phyloP scores from a whole-genome alignment of 2,113 vertebrate species.

The Mus spicilegus region DNA sequence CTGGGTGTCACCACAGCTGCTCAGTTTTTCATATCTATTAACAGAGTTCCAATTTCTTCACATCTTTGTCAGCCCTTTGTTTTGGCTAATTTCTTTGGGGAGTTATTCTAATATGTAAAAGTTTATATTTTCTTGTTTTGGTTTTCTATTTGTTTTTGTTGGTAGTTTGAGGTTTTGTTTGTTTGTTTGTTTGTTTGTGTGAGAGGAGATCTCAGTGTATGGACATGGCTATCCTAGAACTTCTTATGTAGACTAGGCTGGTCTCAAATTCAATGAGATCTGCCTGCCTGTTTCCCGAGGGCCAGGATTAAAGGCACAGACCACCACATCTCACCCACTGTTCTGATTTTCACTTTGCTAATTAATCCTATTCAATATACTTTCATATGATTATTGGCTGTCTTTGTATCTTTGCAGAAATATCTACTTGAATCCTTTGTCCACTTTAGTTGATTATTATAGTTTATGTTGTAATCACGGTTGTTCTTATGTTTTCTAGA shows the following conservation, averaged over 20 bases:
- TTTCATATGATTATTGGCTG: background rate
- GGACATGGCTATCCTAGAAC: background rate
- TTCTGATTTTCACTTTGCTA: background rate
- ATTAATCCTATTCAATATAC: too few relatives aligned
- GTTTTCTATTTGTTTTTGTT: background rate
- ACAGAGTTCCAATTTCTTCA: background rate
- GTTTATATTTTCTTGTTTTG: background rate
- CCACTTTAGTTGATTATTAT: background rate
- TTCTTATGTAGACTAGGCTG: background rate
- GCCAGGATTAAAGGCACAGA: background rate
- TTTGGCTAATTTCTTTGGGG: background rate
- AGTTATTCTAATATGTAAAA: background rate
- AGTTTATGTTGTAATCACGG: background rate
- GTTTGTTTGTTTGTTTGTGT: background rate
- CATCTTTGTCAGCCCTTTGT: background rate
- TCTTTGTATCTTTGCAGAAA: too few relatives aligned
- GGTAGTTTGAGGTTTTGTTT: background rate
- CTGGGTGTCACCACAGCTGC: background rate
- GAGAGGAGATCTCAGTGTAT: background rate
- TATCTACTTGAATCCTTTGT: background rate
- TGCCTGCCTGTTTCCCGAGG: background rate
- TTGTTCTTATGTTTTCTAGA: background rate
- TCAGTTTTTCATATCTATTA: background rate
- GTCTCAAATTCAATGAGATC: background rate
- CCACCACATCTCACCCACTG: background rate